Conservation (phyloP, 1,140 invertebrate genomes). For the Bombus sylvicola region DNA sequence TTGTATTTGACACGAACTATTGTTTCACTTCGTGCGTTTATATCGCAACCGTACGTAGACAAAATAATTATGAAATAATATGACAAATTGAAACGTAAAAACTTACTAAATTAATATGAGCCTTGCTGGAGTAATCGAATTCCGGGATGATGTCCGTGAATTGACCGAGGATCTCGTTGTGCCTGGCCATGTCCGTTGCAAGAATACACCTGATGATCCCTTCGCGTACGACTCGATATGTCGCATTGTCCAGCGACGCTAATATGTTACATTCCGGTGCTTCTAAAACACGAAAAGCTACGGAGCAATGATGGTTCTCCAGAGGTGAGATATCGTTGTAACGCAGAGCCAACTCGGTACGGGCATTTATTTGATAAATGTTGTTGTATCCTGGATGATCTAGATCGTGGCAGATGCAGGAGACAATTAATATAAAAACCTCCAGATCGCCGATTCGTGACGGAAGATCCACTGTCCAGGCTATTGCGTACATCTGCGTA, state of each 20-base stretch:
- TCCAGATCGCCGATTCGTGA: conserved; percentile 89
- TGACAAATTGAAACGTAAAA: background rate
- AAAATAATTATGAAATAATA: background rate
- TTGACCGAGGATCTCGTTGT: conserved; percentile 92
- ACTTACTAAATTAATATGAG: conserved; percentile 91
- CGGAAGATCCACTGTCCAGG: conserved; percentile 88
- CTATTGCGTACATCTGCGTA: conserved; percentile 92
- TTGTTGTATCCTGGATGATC: conserved; percentile 97
- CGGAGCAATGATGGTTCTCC: conserved; percentile 95
- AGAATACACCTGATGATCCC: conserved; percentile 93
- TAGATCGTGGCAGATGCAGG: conserved; percentile 94
- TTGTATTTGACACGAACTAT: no score
- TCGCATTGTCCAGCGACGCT: conserved; percentile 86
- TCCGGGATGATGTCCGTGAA: conserved; percentile 88
- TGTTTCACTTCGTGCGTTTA: no score
- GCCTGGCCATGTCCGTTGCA: conserved; percentile 94
- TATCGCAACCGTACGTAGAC: no score
- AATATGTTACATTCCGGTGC: conserved; percentile 91
- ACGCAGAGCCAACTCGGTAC: conserved; percentile 91
- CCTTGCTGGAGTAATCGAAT: conserved; percentile 90
- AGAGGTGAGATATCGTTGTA: conserved; percentile 95
- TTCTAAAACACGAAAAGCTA: conserved; percentile 92
- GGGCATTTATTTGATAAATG: conserved; percentile 94
- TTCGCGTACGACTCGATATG: conserved; percentile 87
- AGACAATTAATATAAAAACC: conserved; percentile 90